These are phyloP conservation scores for Andrena marginata DNA, from an alignment of 2,888 invertebrate genomes.

Conservation along the genomic window DNA sequence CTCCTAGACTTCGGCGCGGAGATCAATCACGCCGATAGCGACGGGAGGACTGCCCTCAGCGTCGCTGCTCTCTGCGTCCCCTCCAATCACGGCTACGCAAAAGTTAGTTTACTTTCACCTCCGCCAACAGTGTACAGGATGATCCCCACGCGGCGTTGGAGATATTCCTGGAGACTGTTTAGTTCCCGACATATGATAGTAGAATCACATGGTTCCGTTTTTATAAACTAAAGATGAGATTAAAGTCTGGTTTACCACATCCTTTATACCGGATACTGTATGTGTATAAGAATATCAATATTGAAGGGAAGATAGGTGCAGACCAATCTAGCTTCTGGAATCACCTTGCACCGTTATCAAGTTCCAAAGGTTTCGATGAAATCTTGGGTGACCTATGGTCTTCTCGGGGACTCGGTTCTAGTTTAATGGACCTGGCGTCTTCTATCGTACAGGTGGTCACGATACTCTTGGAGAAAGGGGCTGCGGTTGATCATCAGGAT, in stretches of 20 bases:
- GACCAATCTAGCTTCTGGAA: too few relatives aligned
- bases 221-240: too few relatives aligned
- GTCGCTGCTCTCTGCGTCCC: conserved; percentile 95
- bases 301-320: too few relatives aligned
- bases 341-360: not conserved
- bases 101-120: conserved; percentile 79
- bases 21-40: conserved; percentile 94
- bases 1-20: conserved; percentile 93
- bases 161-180: too few relatives aligned
- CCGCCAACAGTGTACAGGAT: not conserved
- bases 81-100: conserved; percentile 90
- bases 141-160: not conserved
- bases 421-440: not conserved
- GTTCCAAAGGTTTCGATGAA: not conserved
- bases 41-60: conserved; percentile 94
- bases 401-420: not conserved
- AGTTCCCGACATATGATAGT: too few relatives aligned
- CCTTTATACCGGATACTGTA: too few relatives aligned
- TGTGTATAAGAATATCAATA: too few relatives aligned
- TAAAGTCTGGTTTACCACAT: not conserved
- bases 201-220: too few relatives aligned
- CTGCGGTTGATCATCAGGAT: conserved; percentile 93
- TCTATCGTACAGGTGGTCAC: conserved; percentile 87
- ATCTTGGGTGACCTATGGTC: not conserved
- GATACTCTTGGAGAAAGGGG: conserved; percentile 92